Base-by-base conservation (phyloP, 2,888 invertebrate genomes). In the Drosophila birchii region DNA sequence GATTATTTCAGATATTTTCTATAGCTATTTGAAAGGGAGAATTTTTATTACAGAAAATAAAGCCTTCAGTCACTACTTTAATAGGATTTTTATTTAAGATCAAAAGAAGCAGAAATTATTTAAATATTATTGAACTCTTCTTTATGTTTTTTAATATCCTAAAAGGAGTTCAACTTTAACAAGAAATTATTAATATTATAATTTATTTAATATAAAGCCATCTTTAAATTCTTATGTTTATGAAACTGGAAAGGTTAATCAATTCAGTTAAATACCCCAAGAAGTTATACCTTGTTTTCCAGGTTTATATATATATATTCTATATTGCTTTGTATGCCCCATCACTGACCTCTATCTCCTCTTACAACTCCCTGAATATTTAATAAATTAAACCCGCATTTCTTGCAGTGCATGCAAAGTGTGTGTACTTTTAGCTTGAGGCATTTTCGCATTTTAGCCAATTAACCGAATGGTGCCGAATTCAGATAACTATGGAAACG, bases 381-480 rank as follows among this genome's bases (percentile, higher is more conserved):
- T 34, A 23, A 23, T 23, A 23, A 23, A 53, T 23, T 16, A 36
- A 16, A 16, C 11, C 51, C 32, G 20, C 16, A 36, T 64, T 59
- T 60, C 26, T 61, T n/a, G 2, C 43, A n/a, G 74, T 66, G 78
- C 61, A 84, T 84, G 79, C 79, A 86, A 84, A 86, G 69, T 75
- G 73, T 44, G 66, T 53, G 68, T 53, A 67, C 51, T 81, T 26
- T 26, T 81, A 75, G 83, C 76, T 78, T 76, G 47, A 53, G 54
- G 73, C 47, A 56, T 43, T 56, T 66, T 43, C 55, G 66, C 49
- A 49, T 68, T 68, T 66, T 68, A 66, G 68, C 85, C 86, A 86
- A 87, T 86, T 87, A 86, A 85, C 78, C 58, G 67, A 75, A 82
- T 79, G 78, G 78, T 61, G 78, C 85, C 87, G 79, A 73, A 75